These are phyloP conservation scores for Psophia crepitans DNA, from an alignment of 2,113 vertebrate species.

Conservation along the genomic window DNA sequence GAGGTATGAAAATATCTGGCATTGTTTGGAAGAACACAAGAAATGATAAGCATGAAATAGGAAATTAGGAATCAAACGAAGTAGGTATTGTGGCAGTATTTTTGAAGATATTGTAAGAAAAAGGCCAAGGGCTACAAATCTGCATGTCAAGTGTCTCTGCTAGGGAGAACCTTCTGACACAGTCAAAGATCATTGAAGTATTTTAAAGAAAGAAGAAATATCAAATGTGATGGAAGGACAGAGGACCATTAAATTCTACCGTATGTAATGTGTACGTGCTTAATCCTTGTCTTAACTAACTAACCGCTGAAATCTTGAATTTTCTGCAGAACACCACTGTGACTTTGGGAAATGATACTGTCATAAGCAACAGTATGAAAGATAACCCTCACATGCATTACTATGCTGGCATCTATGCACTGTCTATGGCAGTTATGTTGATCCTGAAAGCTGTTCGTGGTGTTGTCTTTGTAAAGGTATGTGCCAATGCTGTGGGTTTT, in stretches of 20 bases:
- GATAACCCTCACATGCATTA: constrained; percentile 89
- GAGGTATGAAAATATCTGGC: neutral
- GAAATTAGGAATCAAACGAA: neutral
- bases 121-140: neutral
- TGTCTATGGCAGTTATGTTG: constrained; percentile 92
- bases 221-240: neutral
- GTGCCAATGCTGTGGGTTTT: neutral
- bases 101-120: neutral
- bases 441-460: constrained; percentile 87
- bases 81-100: neutral
- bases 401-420: constrained; percentile 85
- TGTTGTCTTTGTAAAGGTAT: constrained; percentile 89
- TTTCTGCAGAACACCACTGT: constrained; percentile 81
- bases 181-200: neutral
- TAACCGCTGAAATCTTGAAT: neutral
- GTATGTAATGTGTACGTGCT: accelerated
- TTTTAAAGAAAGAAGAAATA: neutral
- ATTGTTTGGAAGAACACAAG: neutral
- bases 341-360: constrained; percentile 77
- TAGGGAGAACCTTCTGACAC: neutral
- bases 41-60: neutral
- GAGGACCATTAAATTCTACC: neutral
- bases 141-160: neutral
- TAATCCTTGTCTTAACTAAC: neutral
- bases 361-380: constrained; percentile 85